Evolutionary conservation across 2,888 invertebrate species (phyloP), one percentile per base, ranked within the genome.

Genomic region (Cordilura impudica): DNA sequence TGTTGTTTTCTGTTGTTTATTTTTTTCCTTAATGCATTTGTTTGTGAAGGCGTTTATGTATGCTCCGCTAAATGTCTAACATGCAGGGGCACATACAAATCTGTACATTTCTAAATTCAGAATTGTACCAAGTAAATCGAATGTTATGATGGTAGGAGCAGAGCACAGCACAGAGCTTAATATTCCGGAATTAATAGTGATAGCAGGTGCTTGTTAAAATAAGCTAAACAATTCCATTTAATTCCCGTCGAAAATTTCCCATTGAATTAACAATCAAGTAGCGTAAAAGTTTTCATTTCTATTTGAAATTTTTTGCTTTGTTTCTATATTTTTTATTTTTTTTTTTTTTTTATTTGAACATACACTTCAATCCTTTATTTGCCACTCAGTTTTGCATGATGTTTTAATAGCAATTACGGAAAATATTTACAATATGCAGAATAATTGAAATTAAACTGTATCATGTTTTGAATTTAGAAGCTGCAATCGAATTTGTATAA

Each of bases 11-110:
- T 35, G 31, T 54, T n/a, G 16, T 49, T 35, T 29, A 19, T 16
- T 16, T 23, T 31, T 31, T 31, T 31, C 10, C 35, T n/a, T 39
- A 39, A 21, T 35, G 49, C 47, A 21, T 61, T 58, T 66, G 73
- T 67, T 66, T 66, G 43, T 53, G 61, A 58, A 76, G 69, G 75
- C 63, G 75, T 76, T 70, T 76, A 70, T 76, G 75, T 76, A 56
- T 76, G 75, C 63, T 75, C 56, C 29, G 75, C 63, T 75, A 63
- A 60, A 75, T 43, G 67, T 69, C 61, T 69, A 75, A 75, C 54
- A 23, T 14, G 23, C 12, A 51, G 5, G 2, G n/a, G 14, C 5
- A 10, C n/a, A 23, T 51, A 5, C n/a, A n/a, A 31, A 31, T 65
- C 43, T 29, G 14, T 1, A 54, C 26, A 21, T 51, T 73, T 67